These are phyloP conservation scores for Sphaeramia orbicularis DNA, from an alignment of 2,797 vertebrate species.

Conservation along the genomic window DNA sequence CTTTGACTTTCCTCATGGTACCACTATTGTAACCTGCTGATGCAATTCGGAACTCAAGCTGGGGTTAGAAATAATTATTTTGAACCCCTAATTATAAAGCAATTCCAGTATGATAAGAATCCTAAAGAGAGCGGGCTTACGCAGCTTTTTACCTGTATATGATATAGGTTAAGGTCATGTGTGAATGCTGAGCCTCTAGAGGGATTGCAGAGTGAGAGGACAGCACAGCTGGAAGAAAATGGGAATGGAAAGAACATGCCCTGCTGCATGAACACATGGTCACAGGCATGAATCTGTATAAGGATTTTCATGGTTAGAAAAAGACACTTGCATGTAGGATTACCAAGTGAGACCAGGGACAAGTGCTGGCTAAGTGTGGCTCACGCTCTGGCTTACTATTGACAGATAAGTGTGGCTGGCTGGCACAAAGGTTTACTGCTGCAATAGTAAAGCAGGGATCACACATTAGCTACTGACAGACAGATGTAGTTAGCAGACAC, in stretches of 20 bases:
- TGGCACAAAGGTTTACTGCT: slow-evolving; percentile 68
- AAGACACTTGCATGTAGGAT: slow-evolving; percentile 67
- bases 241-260: background rate
- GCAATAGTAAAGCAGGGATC: slow-evolving; percentile 55
- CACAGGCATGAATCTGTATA: slow-evolving; percentile 29
- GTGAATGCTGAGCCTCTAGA: slow-evolving; percentile 33
- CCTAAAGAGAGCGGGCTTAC: background rate
- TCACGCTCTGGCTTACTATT: slow-evolving; percentile 63
- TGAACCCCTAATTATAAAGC: slow-evolving; percentile 25
- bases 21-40: slow-evolving; percentile 35
- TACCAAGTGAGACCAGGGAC: slow-evolving; percentile 63
- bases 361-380: slow-evolving; percentile 60
- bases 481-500: slow-evolving; percentile 49
- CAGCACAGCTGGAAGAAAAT: slow-evolving; percentile 37
- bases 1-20: slow-evolving; percentile 33
- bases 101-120: slow-evolving; percentile 24
- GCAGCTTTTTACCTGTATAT: background rate
- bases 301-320: slow-evolving; percentile 49
- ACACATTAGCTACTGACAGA: slow-evolving; percentile 46
- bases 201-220: slow-evolving; percentile 11
- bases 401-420: slow-evolving; percentile 65
- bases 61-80: slow-evolving; percentile 47
- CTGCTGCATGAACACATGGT: slow-evolving; percentile 44
- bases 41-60: slow-evolving; percentile 34
- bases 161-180: slow-evolving; percentile 33